Evolutionary conservation across 2,113 vertebrate species (phyloP), one percentile per base, ranked within the genome.

Genomic region (Coptodon rendalli): DNA sequence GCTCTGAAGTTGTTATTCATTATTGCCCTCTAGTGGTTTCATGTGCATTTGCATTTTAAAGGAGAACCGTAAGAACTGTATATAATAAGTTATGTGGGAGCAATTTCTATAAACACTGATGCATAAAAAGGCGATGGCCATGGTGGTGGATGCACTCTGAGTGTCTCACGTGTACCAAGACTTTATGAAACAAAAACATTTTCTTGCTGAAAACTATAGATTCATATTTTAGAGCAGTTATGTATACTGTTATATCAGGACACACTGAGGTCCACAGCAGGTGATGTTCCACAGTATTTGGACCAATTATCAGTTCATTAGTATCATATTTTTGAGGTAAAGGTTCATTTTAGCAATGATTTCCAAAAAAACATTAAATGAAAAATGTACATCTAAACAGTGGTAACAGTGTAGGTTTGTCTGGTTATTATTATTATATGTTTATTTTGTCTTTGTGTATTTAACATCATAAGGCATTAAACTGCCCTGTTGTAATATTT

Each of bases 21-120:
- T 53, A 52, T 89, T 83, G 84, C 94, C 94, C 94, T 93, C 95
- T 93, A 54, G 90, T 95, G 95, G 93, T 76, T 63, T 9, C 14
- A 8, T 63, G 29, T 85, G 45, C 4, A 17, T 52, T 79, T 78
- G 40, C 63, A 88, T 61, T 50, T 85, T 36, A 71, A 86, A 85
- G 43, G 6, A 6, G 2, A 10, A 6, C 14, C 6, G 1, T 68
- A 68, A 78, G 22, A 38, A 9, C 6, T 63, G 3, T 50, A 78
- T 34, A 12, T 34, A 19, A 27, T 16, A 13, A 31, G 9, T 36
- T 83, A 29, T 73, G 29, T 22, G 27, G n/a, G 27, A 78, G 27
- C 3, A 84, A 22, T 57, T 27, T 36, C 27, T 38, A 59, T 14
- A 76, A 56, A 78, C 66, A 34, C 22, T 31, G 24, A 19, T n/a